Base-by-base conservation (phyloP, 92 coral and sea anemone species). In the Bergia puertoricense region DNA sequence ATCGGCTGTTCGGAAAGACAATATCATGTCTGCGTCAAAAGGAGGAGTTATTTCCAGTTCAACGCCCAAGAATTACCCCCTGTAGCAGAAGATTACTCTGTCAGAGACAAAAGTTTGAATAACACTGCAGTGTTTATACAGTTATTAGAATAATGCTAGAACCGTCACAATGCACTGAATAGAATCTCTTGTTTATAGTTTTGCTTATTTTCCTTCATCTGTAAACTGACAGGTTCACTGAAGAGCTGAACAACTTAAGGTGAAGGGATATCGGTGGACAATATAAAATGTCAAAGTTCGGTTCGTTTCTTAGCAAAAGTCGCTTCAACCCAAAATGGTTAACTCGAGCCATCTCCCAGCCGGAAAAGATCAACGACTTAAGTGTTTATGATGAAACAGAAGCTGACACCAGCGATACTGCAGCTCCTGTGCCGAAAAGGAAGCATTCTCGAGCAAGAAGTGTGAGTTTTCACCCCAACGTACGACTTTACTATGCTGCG, bases 401-500 rank as follows among this genome's bases (percentile, higher is more conserved):
- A 84, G n/a, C 76, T 43, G 44, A 68, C 14, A 44, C 48, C 2
- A 8, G 37, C 14, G 75, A 71, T 41, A 3, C 36, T 45, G 11
- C 16, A 45, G 65, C 54, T 38, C 14, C 54, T 7, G 20, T 36
- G 20, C 74, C 81, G 51, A 90, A 91, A 68, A 79, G 68, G 43
- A 92, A 91, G 67, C 92, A 91, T 78, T 84, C 85, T n/a, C 91
- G 98, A 18, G 96, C 98, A 15, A 90, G 95, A 46, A 95, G 98
- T 80, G 98, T 95, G 16, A 95, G 95, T 79, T 95, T 95, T 68
- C 98, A 95, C 39, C 98, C 98, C 4, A 92, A 95, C 62, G 91
- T 93, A 65, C 89, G 98, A 42, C 90, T 95, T 3, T 95, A 91
- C 82, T 95, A 95, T 86, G 96, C 98, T 48, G 93, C 96, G 11